Conservation (phyloP, 2,113 vertebrate species). For the Panthera tigris region DNA sequence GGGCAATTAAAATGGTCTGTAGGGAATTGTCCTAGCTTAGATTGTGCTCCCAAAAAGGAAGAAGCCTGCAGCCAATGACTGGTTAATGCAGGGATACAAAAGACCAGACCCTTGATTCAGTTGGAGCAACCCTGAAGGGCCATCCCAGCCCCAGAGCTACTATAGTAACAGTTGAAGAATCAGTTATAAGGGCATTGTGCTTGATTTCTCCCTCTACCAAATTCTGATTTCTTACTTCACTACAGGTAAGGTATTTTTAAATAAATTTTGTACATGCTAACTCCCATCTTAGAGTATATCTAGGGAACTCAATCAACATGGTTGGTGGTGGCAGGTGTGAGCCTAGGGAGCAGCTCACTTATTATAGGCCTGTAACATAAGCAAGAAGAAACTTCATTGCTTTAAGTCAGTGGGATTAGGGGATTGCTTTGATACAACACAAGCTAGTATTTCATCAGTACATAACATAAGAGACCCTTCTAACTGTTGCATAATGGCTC, state of each 20-base stretch:
- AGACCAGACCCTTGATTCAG: not conserved
- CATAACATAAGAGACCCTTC: not conserved
- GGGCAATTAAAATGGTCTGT: not conserved
- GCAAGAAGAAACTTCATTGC: not conserved
- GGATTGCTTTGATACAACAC: not conserved
- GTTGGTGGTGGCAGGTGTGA: not conserved
- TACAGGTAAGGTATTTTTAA: not conserved
- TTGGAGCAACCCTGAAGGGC: not conserved
- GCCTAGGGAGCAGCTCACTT: no score
- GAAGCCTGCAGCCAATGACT: not conserved
- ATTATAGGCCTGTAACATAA: not conserved
- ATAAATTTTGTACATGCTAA: not conserved
- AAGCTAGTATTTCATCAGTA: not conserved
- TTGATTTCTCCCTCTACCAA: not conserved
- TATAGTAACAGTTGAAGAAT: not conserved
- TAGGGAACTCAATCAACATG: not conserved
- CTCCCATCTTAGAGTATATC: not conserved
- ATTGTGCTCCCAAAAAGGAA: not conserved
- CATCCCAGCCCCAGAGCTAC: not conserved
- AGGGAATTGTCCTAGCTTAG: not conserved
- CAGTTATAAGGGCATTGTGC: not conserved
- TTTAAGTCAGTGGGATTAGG: not conserved
- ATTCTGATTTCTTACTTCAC: not conserved
- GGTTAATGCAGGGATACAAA: not conserved
- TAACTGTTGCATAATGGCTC: not conserved